Evolutionary conservation across 2,888 invertebrate genomes (phyloP).

Genomic region (Peribatodes rhomboidaria): DNA sequence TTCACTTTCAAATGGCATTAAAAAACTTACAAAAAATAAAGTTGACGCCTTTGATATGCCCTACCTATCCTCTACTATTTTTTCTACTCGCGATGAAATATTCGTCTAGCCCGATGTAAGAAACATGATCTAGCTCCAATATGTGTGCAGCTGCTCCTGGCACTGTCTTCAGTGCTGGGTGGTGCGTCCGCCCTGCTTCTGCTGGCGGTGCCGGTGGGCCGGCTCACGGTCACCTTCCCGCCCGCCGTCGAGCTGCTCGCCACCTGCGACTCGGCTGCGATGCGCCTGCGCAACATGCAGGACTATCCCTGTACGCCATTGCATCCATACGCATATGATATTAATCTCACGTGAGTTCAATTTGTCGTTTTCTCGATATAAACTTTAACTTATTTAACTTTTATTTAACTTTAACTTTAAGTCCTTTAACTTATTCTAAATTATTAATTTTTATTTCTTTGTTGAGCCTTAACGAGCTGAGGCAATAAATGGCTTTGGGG

Average conservation of each 20-base stretch:
- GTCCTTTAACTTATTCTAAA: background rate
- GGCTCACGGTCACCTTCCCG: constrained; percentile 89
- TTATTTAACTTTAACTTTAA: too few species aligned
- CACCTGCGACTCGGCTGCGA: constrained; percentile 73
- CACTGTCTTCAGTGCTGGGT: constrained; percentile 89
- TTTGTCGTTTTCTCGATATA: background rate
- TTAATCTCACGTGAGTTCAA: constrained; percentile 78
- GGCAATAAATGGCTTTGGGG: background rate
- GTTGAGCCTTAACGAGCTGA: background rate
- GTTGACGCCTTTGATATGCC: too few species aligned
- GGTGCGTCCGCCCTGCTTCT: constrained; percentile 89
- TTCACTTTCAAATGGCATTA: too few species aligned
- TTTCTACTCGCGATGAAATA: too few species aligned
- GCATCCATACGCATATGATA: constrained; percentile 77
- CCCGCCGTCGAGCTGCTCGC: constrained; percentile 86
- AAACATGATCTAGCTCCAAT: background rate
- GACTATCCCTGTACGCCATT: constrained; percentile 82
- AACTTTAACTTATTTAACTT: too few species aligned
- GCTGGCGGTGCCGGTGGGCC: constrained; percentile 90
- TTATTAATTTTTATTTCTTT: background rate
- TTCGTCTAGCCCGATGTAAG: background rate
- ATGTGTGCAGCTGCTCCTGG: constrained; percentile 87
- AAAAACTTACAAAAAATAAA: too few species aligned
- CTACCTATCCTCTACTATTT: constrained; percentile 1
- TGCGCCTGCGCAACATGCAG: constrained; percentile 75